Evolutionary conservation across 2,113 vertebrate genomes (phyloP).

Genomic region (Chloropsis hardwickii): DNA sequence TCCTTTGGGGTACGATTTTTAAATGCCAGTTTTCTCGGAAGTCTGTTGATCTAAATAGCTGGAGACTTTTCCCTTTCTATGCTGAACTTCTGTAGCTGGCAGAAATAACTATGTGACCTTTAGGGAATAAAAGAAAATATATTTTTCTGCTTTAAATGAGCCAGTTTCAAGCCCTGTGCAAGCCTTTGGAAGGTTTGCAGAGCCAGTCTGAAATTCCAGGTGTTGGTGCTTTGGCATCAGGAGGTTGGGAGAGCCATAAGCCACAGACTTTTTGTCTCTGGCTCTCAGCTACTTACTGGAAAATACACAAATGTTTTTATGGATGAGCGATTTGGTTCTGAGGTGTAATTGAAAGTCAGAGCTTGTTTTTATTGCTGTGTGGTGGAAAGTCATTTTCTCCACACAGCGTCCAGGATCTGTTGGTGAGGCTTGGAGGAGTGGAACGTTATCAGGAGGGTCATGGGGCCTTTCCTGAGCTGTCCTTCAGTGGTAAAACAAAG

Average conservation of each 20-base stretch:
- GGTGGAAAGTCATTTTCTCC: background rate
- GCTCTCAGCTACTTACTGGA: background rate
- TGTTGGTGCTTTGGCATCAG: background rate
- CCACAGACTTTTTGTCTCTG: conserved; percentile 10
- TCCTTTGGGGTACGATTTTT: background rate
- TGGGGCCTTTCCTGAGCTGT: background rate
- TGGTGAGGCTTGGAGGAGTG: background rate
- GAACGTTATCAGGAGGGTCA: background rate
- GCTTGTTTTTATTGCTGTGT: background rate
- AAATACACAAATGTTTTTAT: background rate
- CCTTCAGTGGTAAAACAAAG: background rate
- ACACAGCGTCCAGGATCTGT: background rate
- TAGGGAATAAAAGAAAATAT: background rate
- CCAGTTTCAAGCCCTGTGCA: background rate
- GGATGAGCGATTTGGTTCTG: background rate
- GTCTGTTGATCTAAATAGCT: background rate
- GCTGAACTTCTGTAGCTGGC: background rate
- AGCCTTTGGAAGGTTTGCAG: background rate
- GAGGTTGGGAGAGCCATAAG: background rate
- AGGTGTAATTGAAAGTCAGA: background rate
- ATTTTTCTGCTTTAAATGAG: background rate
- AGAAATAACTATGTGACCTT: background rate
- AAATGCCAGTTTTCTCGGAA: background rate
- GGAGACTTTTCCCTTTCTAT: background rate
- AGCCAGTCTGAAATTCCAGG: background rate